phyloP scores from a whole-genome alignment of 2,797 vertebrate species.

The Melanotaenia maccullochi region DNA sequence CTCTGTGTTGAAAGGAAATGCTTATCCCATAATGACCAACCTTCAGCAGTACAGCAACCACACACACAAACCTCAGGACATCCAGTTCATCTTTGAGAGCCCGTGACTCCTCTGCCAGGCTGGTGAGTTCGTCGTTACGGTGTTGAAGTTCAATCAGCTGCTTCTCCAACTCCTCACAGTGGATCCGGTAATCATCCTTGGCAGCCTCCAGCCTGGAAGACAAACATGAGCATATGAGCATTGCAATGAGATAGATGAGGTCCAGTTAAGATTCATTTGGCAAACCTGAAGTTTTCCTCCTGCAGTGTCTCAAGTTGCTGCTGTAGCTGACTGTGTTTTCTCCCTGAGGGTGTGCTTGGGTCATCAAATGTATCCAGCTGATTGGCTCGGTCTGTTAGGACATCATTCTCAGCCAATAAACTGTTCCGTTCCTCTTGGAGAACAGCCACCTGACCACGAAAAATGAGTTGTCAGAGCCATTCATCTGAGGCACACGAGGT shows the following conservation, averaged over 20 bases:
- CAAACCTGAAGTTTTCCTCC: slow-evolving; percentile 96
- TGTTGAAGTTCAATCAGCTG: slow-evolving; percentile 96
- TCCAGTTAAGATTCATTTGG: not conserved
- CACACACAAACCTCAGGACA: slow-evolving; percentile 87
- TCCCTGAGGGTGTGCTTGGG: slow-evolving; percentile 89
- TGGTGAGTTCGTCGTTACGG: slow-evolving; percentile 93
- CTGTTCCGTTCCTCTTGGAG: slow-evolving; percentile 96
- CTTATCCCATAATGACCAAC: not conserved
- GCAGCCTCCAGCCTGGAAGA: slow-evolving; percentile 92
- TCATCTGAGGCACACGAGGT: not conserved
- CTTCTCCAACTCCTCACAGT: slow-evolving; percentile 97
- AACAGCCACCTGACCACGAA: slow-evolving; percentile 86
- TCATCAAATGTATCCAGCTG: slow-evolving; percentile 94
- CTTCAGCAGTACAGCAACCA: no score
- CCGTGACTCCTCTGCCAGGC: slow-evolving; percentile 94
- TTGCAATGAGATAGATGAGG: not conserved
- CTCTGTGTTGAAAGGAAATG: not conserved
- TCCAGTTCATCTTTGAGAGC: slow-evolving; percentile 96
- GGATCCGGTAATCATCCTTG: slow-evolving; percentile 97
- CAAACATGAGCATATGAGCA: not conserved
- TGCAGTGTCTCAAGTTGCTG: slow-evolving; percentile 92
- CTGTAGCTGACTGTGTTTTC: slow-evolving; percentile 92
- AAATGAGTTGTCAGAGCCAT: slow-evolving; percentile 10
- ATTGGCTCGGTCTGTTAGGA: slow-evolving; percentile 92
- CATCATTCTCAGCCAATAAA: slow-evolving; percentile 93